Base-by-base conservation (phyloP, 23 tunicate genomes). In the Pegea sp. region DNA sequence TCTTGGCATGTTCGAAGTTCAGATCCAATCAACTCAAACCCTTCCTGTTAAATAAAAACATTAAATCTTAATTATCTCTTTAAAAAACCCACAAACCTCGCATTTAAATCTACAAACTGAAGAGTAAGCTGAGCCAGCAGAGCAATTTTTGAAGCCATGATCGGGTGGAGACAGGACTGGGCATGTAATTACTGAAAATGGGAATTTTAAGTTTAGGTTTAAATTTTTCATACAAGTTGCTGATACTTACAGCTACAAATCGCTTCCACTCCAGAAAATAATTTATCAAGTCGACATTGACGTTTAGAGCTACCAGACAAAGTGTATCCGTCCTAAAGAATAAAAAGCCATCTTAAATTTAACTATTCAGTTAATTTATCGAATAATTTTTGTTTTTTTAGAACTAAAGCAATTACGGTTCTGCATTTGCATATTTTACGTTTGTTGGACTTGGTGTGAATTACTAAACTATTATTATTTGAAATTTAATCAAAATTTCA, bases 321-420 rank as follows among this genome's bases (percentile, higher is more conserved):
- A 2, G 8, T 42, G 51, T 75, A 89, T 24, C 98, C 98, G 13
- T 67, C 84, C 95, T 84, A 38, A 38, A 38, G 11, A 8, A 38
- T 8, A 38, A 38, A 38, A 38, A 8, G 11, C 16, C 16, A 8
- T 38, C 16, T 11, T 8, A 38, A 38, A 38, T 8, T 38, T 38
- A 38, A 38, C 11, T 8, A 38, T 38, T 8, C 11, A 38, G 16
- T 8, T 38, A 38, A 38, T 11, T 8, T 38, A 8, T 38, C 16
- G 16, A 38, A 38, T 38, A 38, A 38, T 16, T 38, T 38, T 38
- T 38, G 46, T 38, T 38, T 38, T 8, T 11, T 16, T 38, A 38
- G 46, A 16, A 38, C 11, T 8, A 8, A 38, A 38, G 46, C n/a
- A n/a, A n/a, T n/a, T n/a, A n/a, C n/a, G n/a, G n/a, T n/a, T n/a